Evolutionary conservation across 2,888 invertebrate species (phyloP).

Genomic region (Volucella zonaria): DNA sequence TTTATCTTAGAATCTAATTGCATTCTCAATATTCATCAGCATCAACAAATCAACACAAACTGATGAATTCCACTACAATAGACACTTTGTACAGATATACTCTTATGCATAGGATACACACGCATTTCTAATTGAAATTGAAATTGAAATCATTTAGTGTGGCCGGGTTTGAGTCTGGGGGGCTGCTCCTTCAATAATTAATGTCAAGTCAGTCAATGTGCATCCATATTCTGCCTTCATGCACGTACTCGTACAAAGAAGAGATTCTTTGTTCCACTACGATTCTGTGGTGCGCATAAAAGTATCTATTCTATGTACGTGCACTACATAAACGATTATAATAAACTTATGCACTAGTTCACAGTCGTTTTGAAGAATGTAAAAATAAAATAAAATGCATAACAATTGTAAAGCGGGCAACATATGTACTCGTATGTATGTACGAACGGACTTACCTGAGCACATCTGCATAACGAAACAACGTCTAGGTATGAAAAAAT

Average conservation of each 20-base stretch:
- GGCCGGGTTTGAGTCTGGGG: no score
- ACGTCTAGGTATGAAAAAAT: constrained; percentile 98
- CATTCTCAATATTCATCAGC: no score
- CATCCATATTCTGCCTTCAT: neutral
- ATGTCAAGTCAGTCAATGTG: neutral
- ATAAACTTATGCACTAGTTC: constrained; percentile 70
- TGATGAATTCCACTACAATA: no score
- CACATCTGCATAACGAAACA: constrained; percentile 96
- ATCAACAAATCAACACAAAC: no score
- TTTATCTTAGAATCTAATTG: no score
- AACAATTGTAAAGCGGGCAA: constrained; percentile 71
- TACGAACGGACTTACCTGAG: constrained; percentile 86
- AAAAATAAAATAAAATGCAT: neutral
- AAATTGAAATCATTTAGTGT: no score
- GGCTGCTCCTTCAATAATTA: neutral
- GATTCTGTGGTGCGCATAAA: neutral
- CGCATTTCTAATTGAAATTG: no score
- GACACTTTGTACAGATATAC: no score
- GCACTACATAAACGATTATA: constrained; percentile 61
- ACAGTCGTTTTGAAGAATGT: neutral
- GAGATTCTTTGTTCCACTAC: constrained; percentile 23
- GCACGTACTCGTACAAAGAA: constrained; percentile 7
- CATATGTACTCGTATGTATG: no score
- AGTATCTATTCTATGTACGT: neutral
- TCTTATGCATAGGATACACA: no score